phyloP scores from a whole-genome alignment of 2,113 vertebrate species.

The Leptobrachium ailaonicum region DNA sequence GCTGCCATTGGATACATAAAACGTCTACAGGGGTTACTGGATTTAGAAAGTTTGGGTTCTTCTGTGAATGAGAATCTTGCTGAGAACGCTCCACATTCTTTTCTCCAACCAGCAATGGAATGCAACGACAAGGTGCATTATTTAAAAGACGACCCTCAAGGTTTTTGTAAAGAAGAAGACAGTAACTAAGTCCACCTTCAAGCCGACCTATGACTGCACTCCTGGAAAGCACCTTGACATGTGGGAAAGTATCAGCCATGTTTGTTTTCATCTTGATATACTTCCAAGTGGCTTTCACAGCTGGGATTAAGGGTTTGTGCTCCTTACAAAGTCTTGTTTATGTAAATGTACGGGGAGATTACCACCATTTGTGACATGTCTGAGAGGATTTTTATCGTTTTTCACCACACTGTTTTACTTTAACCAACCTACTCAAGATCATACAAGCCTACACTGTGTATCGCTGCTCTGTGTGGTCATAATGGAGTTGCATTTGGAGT shows the following conservation, averaged over 20 bases:
- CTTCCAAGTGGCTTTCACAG: too few species aligned
- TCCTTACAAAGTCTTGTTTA: too few species aligned
- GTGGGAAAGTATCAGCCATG: not conserved
- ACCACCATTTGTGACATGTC: too few species aligned
- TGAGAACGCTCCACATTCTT: not conserved
- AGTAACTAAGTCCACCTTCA: not conserved
- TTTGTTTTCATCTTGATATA: too few species aligned
- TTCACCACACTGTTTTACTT: too few species aligned
- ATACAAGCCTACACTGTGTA: too few species aligned
- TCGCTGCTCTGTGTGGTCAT: too few species aligned
- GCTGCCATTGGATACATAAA: constrained; percentile 83
- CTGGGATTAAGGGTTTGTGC: too few species aligned
- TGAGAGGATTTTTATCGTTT: too few species aligned
- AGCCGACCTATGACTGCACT: not conserved
- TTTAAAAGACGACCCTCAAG: not conserved
- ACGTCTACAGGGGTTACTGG: constrained; percentile 75
- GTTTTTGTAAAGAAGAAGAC: not conserved
- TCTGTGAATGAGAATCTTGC: not conserved
- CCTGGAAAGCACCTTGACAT: not conserved
- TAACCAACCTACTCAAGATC: too few species aligned
- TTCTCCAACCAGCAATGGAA: not conserved
- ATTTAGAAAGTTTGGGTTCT: constrained; percentile 42
- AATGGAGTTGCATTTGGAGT: too few species aligned
- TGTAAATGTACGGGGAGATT: too few species aligned
- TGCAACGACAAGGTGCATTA: not conserved